phyloP scores from a whole-genome alignment of 1,140 invertebrate species.

The Drosophila tropicalis region DNA sequence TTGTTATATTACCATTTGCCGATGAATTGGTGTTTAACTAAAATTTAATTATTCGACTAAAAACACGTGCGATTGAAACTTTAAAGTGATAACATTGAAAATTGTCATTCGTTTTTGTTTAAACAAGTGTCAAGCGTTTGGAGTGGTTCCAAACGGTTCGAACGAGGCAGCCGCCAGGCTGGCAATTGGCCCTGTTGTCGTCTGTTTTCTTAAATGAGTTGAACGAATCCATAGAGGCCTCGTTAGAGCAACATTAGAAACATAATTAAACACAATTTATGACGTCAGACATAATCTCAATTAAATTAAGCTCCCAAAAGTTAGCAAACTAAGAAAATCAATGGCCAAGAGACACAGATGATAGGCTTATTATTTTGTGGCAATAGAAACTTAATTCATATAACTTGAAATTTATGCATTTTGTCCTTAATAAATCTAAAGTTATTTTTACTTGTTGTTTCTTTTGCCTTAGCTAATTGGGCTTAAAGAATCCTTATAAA shows the following conservation, averaged over 20 bases:
- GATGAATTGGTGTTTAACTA: background rate
- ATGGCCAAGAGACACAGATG: background rate
- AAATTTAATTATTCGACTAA: background rate
- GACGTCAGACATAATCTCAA: constrained; percentile 9
- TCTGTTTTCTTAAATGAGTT: background rate
- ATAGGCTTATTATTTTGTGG: background rate
- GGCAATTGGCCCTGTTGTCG: constrained; percentile 2
- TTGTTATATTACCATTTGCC: background rate
- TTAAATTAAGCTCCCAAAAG: background rate
- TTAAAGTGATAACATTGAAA: constrained; percentile 5
- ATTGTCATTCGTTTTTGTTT: background rate
- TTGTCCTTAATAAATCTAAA: background rate
- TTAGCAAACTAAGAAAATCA: background rate
- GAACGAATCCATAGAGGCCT: background rate
- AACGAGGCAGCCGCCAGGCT: background rate
- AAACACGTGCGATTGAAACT: constrained; percentile 6
- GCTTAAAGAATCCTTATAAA: too few relatives aligned
- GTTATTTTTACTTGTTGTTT: background rate
- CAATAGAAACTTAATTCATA: background rate
- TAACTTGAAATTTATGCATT: background rate
- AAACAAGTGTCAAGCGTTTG: background rate
- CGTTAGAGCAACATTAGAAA: background rate
- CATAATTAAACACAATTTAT: constrained; percentile 12
- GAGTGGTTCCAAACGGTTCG: background rate
- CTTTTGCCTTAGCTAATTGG: too few relatives aligned